Percentiles rank a stretch among this genome's conserved stretches.
Conservation (phyloP, 2,797 vertebrate species). For the Ara ararauna region DNA sequence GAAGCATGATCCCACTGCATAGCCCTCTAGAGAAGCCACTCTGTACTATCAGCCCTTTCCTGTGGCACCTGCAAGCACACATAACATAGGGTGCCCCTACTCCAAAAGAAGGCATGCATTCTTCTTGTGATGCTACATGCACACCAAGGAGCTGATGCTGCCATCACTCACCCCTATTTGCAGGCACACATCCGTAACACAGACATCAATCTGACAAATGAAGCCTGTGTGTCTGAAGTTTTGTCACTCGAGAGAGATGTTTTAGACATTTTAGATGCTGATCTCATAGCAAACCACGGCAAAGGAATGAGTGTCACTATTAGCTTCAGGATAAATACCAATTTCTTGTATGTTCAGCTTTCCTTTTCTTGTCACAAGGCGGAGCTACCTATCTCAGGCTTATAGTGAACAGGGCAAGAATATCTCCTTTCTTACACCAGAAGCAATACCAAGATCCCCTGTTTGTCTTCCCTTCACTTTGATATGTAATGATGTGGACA, state of each 20-base stretch:
- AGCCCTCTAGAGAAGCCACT: neutral
- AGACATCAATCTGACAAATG: neutral
- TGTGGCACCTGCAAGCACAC: accelerated
- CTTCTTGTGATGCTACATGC: neutral
- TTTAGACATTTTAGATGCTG: neutral
- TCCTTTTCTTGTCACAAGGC: neutral
- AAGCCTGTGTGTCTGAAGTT: neutral
- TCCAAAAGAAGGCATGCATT: neutral
- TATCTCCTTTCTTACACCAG: neutral
- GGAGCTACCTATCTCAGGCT: neutral
- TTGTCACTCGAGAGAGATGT: neutral
- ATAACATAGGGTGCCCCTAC: neutral
- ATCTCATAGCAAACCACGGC: neutral
- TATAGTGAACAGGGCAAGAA: neutral
- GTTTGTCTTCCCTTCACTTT: neutral
- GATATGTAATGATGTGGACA: neutral
- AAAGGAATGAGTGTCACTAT: neutral
- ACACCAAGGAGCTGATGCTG: neutral
- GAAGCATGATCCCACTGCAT: neutral
- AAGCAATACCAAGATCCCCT: neutral
- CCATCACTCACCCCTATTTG: neutral
- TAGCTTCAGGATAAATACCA: neutral
- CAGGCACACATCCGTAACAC: neutral
- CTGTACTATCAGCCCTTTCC: neutral
- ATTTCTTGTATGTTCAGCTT: neutral